These are phyloP conservation scores for Moxostoma hubbsi DNA, from an alignment of 2,797 vertebrate genomes.

Conservation along the genomic window DNA sequence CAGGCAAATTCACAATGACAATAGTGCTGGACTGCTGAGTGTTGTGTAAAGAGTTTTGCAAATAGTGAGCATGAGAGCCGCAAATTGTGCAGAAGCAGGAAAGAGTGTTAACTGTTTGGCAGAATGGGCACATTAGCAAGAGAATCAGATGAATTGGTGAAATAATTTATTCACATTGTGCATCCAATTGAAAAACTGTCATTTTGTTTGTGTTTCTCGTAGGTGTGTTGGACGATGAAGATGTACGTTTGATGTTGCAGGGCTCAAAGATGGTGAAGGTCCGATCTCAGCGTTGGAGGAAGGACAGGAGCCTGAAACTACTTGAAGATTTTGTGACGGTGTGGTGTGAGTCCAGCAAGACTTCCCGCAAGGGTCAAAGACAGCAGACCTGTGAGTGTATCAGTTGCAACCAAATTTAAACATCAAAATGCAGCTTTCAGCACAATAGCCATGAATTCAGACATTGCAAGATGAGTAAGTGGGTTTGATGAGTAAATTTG, in stretches of 20 bases:
- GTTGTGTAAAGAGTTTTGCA: too few relatives aligned
- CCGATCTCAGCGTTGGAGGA: slow-evolving; percentile 82
- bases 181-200: background rate
- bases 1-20: too few relatives aligned
- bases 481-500: background rate
- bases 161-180: too few relatives aligned
- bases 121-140: too few relatives aligned
- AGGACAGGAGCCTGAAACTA: slow-evolving; percentile 83
- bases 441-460: background rate
- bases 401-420: background rate
- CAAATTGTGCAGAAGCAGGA: too few relatives aligned
- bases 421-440: background rate
- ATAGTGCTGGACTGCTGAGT: too few relatives aligned
- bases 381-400: slow-evolving; percentile 86
- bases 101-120: too few relatives aligned
- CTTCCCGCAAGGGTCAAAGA: slow-evolving; percentile 76
- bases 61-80: too few relatives aligned
- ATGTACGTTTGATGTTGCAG: slow-evolving; percentile 85
- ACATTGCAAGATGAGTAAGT: background rate
- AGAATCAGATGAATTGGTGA: too few relatives aligned
- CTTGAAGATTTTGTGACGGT: slow-evolving; percentile 91
- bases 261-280: slow-evolving; percentile 89
- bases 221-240: slow-evolving; percentile 89
- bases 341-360: slow-evolving; percentile 87
- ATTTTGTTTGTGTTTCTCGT: background rate